Conservation (phyloP, 2,888 invertebrate genomes). For the Drosophila quinaria region DNA sequence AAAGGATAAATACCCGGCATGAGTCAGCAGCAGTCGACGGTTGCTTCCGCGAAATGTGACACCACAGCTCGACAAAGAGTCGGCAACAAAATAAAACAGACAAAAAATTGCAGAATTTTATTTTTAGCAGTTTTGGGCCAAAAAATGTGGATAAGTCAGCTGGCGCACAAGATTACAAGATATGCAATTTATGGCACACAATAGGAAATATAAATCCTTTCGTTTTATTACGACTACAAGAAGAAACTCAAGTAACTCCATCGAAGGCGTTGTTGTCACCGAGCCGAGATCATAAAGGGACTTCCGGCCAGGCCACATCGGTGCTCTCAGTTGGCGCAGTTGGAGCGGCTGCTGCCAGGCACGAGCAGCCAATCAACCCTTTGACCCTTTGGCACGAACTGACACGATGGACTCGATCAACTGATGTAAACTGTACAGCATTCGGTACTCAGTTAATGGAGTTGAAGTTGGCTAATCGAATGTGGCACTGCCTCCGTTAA, state of each 20-base stretch:
- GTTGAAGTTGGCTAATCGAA: conserved; percentile 10
- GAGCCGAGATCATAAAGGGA: conserved; percentile 47
- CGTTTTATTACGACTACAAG: conserved; percentile 74
- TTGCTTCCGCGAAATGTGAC: conserved; percentile 75
- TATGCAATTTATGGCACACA: conserved; percentile 65
- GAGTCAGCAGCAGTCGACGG: conserved; percentile 58
- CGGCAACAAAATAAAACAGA: conserved; percentile 23
- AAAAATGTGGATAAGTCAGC: conserved; percentile 65
- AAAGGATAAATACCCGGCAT: conserved; percentile 69
- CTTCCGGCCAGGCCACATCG: conserved; percentile 65
- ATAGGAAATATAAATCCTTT: conserved; percentile 82
- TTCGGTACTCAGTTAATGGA: conserved; percentile 2
- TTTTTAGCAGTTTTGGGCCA: conserved; percentile 50
- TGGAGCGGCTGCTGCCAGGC: conserved; percentile 52
- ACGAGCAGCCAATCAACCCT: conserved; percentile 61
- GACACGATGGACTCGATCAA: conserved; percentile 14
- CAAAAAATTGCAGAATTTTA: conserved; percentile 64
- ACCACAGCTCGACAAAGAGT: conserved; percentile 45
- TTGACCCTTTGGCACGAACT: conserved; percentile 70
- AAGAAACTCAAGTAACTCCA: conserved; percentile 11
- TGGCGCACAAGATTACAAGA: conserved; percentile 68
- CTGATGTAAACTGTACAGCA: background rate
- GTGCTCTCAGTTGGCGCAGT: conserved; percentile 6
- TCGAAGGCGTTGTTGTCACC: conserved; percentile 32
- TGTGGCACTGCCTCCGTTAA: conserved; percentile 52